These are phyloP conservation scores for Lanius ludovicianus DNA, from an alignment of 2,113 vertebrate species.

Conservation along the genomic window DNA sequence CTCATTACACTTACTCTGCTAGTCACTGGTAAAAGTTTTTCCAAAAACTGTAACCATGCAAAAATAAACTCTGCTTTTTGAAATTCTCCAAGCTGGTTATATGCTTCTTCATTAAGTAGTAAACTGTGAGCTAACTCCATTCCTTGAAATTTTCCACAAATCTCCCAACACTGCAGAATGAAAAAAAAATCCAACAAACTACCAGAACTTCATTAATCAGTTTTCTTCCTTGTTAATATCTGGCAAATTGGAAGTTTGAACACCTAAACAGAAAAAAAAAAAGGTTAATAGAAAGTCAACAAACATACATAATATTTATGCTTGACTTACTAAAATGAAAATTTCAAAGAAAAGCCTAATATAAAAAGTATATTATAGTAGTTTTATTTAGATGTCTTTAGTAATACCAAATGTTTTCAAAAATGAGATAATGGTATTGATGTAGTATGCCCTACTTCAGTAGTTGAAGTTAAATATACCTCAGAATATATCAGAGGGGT, in stretches of 20 bases:
- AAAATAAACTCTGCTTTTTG: constrained; percentile 86
- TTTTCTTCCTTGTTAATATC: not conserved
- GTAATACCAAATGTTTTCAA: not conserved
- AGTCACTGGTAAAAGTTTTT: constrained; percentile 81
- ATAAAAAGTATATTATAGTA: not conserved
- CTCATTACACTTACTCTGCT: constrained; percentile 76
- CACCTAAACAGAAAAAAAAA: not conserved
- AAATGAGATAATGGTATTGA: not conserved
- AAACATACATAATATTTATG: not conserved
- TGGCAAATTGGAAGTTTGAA: not conserved
- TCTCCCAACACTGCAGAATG: not conserved
- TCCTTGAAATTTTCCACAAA: constrained; percentile 34
- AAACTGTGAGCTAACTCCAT: constrained; percentile 89
- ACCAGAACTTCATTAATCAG: not conserved
- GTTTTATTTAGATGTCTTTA: not conserved
- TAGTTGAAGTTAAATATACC: not conserved
- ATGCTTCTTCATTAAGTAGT: constrained; percentile 83
- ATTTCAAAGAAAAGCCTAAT: not conserved
- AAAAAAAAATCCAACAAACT: not conserved
- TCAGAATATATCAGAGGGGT: not conserved
- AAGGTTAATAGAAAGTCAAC: not conserved
- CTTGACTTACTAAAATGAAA: not conserved
- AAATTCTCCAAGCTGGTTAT: constrained; percentile 78
- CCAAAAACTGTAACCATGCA: constrained; percentile 87
- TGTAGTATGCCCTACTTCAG: not conserved